These are phyloP conservation scores for Spodoptera litura DNA, from an alignment of 1,140 invertebrate species.

Conservation along the genomic window DNA sequence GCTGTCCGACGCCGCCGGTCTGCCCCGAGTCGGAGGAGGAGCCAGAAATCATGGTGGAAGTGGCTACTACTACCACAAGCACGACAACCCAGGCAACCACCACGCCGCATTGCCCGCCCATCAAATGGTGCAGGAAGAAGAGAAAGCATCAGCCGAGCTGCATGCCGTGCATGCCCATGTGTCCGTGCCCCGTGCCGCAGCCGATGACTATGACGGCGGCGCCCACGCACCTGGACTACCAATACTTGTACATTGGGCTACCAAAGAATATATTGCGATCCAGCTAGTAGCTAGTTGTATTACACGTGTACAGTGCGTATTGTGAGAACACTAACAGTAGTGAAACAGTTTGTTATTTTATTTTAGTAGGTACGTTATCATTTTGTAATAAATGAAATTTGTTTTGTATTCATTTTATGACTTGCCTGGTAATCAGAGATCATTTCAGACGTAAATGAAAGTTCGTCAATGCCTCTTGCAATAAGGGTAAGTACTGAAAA, in stretches of 20 bases:
- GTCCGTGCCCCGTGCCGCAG: not conserved
- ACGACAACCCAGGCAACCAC: slow-evolving; percentile 53
- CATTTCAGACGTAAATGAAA: too few relatives aligned
- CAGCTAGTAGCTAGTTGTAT: not conserved
- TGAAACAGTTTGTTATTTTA: not conserved
- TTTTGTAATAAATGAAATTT: slow-evolving; percentile 19
- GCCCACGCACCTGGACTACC: not conserved
- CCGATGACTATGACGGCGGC: not conserved
- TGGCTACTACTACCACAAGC: not conserved
- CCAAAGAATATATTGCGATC: not conserved
- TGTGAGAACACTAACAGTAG: not conserved
- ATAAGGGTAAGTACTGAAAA: too few relatives aligned
- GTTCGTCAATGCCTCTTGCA: too few relatives aligned
- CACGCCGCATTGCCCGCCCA: slow-evolving; percentile 48
- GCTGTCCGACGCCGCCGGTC: slow-evolving; percentile 55
- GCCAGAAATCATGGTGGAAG: not conserved
- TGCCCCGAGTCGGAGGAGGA: slow-evolving; percentile 51
- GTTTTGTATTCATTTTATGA: slow-evolving; percentile 19
- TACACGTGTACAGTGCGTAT: not conserved
- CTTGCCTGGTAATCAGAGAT: not conserved
- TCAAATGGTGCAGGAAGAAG: slow-evolving; percentile 49
- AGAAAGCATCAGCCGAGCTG: not conserved
- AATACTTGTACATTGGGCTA: slow-evolving; percentile 5
- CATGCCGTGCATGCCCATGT: slow-evolving; percentile 22
- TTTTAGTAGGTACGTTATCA: not conserved